Evolutionary conservation across 1,140 invertebrate genomes (phyloP), one percentile per base, ranked within the genome.

Genomic region (Helicoverpa zea): DNA sequence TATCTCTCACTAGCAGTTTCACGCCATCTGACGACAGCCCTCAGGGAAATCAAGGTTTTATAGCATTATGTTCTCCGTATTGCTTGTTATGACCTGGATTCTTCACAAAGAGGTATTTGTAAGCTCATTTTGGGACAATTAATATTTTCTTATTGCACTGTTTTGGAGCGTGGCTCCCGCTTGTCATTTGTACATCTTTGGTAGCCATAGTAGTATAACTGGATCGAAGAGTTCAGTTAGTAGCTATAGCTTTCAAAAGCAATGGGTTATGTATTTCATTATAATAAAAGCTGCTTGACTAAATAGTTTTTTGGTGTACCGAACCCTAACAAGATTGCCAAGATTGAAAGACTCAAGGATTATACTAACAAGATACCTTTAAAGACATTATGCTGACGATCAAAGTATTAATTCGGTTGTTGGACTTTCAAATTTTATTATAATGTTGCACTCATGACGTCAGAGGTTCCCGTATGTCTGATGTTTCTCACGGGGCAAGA

Each of bases 11-110:
- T 18, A 16, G n/a, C 16, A 66, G 63, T 66, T 64, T 30, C 35
- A 7, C 9, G n/a, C n/a, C 30, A 12, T 49, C 63, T n/a, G 61
- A 63, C 30, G 61, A 12, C 13, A n/a, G n/a, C 18, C 63, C 35
- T 43, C n/a, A 43, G 63, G 63, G 63, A 66, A 66, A 66, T 66
- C 63, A 66, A 66, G 14, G 18, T 47, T 59, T 66, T 66, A 66
- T 49, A 49, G 63, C n/a, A 16, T 66, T 66, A 47, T 59, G 43
- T 12, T 64, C 3, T 64, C 16, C 43, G 35, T 49, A 49, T 66
- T 49, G 43, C 63, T 35, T 18, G 11, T 47, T 66, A 66, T 66
- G 35, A 49, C 43, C 63, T 66, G 63, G 43, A 66, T 66, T 66
- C n/a, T 49, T 49, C n/a, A 49, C 10, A 4, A 64, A 5, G 52